phyloP scores from a whole-genome alignment of 2,113 vertebrate genomes.

The Eulacestoma nigropectus region DNA sequence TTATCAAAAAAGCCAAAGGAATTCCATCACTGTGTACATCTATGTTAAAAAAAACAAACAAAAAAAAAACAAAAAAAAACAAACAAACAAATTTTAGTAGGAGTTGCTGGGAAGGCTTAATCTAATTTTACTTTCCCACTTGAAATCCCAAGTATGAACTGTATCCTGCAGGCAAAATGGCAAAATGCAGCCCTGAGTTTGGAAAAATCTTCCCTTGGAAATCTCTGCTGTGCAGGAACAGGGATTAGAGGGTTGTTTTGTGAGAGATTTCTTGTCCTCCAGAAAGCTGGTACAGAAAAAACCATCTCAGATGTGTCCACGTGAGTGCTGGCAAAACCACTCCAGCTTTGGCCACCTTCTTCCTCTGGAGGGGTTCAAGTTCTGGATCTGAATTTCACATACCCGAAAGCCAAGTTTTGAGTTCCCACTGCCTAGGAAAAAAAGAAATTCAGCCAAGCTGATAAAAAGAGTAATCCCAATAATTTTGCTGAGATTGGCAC shows the following conservation, averaged over 20 bases:
- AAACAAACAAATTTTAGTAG: not conserved
- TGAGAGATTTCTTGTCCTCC: not conserved
- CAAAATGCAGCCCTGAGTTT: not conserved
- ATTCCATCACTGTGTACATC: not conserved
- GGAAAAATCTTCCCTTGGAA: not conserved
- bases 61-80: accelerated
- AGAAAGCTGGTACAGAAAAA: not conserved
- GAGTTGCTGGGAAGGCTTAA: not conserved
- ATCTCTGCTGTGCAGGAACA: not conserved
- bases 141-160: not conserved
- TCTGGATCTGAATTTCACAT: not conserved
- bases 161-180: not conserved
- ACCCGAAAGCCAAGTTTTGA: not conserved
- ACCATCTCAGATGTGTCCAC: not conserved
- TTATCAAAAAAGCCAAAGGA: not conserved
- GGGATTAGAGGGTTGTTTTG: not conserved
- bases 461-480: not conserved
- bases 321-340: not conserved
- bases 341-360: not conserved
- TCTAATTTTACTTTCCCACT: not conserved
- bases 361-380: not conserved
- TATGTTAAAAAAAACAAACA: not conserved
- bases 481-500: not conserved
- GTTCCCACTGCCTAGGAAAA: not conserved
- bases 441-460: not conserved